Percentiles rank a stretch among this genome's conserved stretches.
These are phyloP conservation scores for Acrobasis suavella DNA, from an alignment of 2,888 invertebrate genomes.

Conservation along the genomic window DNA sequence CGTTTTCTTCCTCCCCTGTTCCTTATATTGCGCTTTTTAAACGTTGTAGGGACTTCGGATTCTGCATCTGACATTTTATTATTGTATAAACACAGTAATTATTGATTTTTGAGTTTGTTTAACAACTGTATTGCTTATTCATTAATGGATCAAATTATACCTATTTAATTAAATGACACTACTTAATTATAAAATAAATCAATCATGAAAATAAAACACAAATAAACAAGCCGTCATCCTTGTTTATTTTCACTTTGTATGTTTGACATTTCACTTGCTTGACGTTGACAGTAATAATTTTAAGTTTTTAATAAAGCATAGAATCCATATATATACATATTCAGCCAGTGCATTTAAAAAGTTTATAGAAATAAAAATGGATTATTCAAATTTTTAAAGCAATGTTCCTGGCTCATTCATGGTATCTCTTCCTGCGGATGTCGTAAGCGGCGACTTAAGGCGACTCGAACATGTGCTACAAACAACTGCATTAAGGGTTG, in stretches of 20 bases:
- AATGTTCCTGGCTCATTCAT: too few species aligned
- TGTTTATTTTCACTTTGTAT: background rate
- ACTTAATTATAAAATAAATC: background rate
- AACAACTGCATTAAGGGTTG: too few species aligned
- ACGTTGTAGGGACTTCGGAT: constrained; percentile 65
- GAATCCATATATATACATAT: too few species aligned
- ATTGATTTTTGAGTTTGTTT: background rate
- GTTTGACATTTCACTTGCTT: background rate
- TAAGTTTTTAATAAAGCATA: too few species aligned
- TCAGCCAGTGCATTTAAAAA: too few species aligned
- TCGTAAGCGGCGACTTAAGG: too few species aligned
- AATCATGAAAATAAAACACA: background rate
- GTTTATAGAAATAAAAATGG: too few species aligned
- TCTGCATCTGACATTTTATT: constrained; percentile 66
- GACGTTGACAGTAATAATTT: background rate
- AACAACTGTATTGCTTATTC: background rate
- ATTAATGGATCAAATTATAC: background rate
- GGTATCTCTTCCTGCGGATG: too few species aligned
- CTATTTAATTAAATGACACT: background rate
- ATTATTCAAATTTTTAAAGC: too few species aligned
- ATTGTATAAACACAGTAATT: too few species aligned
- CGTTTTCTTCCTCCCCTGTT: constrained; percentile 84
- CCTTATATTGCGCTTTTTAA: constrained; percentile 86
- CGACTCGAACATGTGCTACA: too few species aligned
- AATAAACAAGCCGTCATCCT: background rate